Evolutionary conservation across 2,888 invertebrate species (phyloP).

Genomic region (Mythimna vitellina): DNA sequence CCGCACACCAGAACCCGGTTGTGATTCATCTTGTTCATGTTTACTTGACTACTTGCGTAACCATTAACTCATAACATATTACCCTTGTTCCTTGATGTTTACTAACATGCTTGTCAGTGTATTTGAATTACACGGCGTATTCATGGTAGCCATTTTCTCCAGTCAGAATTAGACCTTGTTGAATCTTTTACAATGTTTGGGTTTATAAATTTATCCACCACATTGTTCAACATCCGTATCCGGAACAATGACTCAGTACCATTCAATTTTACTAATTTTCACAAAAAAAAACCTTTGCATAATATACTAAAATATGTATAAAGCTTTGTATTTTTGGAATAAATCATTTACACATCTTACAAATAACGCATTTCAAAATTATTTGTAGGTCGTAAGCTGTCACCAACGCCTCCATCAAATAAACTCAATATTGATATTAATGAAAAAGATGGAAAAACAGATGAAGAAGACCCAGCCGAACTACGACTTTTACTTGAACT

Average conservation of each 20-base stretch:
- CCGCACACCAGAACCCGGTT: conserved; percentile 62
- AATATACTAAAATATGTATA: conserved; percentile 53
- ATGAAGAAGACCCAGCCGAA: conserved; percentile 96
- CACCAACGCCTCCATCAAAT: conserved; percentile 92
- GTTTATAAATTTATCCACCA: conserved; percentile 54
- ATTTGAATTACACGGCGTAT: conserved; percentile 78
- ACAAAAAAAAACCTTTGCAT: conserved; percentile 53
- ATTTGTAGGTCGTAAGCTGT: conserved; percentile 92
- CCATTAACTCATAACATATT: conserved; percentile 55
- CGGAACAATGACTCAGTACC: conserved; percentile 58
- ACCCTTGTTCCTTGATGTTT: conserved; percentile 69
- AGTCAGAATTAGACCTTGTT: conserved; percentile 72
- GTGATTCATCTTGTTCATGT: conserved; percentile 70
- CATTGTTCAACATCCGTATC: conserved; percentile 52
- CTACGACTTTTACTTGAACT: conserved; percentile 96
- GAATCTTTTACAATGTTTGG: conserved; percentile 70
- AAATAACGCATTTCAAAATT: conserved; percentile 45
- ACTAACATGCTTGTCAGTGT: conserved; percentile 83
- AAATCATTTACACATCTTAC: conserved; percentile 9
- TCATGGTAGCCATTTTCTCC: conserved; percentile 90
- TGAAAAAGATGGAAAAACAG: conserved; percentile 94
- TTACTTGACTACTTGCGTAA: conserved; percentile 66
- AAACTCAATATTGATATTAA: conserved; percentile 92
- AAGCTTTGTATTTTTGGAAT: conserved; percentile 45
- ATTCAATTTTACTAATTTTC: conserved; percentile 65